A percentile compares a stretch with the other conserved stretches of the same genome.
Evolutionary conservation across 2,113 vertebrate genomes (phyloP).

Genomic region (Pipra filicauda): DNA sequence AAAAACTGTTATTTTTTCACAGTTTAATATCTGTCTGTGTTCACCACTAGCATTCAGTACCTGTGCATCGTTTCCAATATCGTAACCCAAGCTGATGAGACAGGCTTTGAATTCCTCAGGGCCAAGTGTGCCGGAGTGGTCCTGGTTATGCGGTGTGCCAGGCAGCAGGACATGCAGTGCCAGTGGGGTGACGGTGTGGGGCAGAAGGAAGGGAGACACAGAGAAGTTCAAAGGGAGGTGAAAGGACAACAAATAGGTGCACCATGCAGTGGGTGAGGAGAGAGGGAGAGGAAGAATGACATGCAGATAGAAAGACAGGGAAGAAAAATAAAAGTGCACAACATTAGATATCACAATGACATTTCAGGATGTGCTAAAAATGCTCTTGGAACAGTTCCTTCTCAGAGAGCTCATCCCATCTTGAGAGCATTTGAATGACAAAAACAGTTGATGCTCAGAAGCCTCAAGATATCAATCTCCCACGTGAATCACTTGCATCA

Average conservation of each 20-base stretch:
- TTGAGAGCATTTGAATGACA: conserved; percentile 39
- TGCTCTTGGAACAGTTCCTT: conserved; percentile 64
- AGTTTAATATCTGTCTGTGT: conserved; percentile 62
- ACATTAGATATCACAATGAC: conserved; percentile 74
- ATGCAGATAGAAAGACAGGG: conserved; percentile 70
- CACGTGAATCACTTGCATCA: conserved; percentile 20
- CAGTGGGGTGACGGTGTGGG: conserved; percentile 39
- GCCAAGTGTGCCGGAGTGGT: conserved; percentile 98
- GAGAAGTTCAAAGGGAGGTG: conserved; percentile 1
- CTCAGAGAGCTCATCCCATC: conserved; percentile 37
- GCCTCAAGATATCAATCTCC: conserved; percentile 32
- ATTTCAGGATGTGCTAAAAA: conserved; percentile 67
- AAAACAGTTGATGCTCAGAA: conserved; percentile 35
- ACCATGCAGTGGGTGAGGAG: conserved; percentile 83
- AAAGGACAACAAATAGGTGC: conserved; percentile 44
- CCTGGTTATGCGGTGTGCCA: conserved; percentile 86
- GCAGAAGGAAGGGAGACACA: conserved; percentile 46
- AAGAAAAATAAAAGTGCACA: conserved; percentile 82
- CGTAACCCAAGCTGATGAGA: conserved; percentile 99
- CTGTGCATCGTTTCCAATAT: conserved; percentile 99
- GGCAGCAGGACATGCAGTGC: conserved; percentile 82
- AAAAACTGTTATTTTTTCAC: conserved; percentile 77
- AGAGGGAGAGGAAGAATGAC: conserved; percentile 52
- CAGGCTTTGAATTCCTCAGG: conserved; percentile 99
- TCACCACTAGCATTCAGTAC: conserved; percentile 83